Percentiles rank a stretch among this genome's conserved stretches.
These are phyloP conservation scores for Falco novaeseelandiae DNA, from an alignment of 2,797 vertebrate species.

Conservation along the genomic window DNA sequence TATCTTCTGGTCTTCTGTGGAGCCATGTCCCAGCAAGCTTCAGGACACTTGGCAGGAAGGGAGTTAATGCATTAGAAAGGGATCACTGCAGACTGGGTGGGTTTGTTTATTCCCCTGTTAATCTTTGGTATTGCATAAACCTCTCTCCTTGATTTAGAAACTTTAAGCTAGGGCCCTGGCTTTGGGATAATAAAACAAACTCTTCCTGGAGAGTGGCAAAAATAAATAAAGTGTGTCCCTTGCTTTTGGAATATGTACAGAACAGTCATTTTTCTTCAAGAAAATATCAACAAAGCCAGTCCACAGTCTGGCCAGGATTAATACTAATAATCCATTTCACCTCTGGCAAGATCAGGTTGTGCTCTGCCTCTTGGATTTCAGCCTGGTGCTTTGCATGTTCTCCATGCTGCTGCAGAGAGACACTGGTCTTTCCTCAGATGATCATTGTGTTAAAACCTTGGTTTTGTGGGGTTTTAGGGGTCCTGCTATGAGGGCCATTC, in stretches of 20 bases:
- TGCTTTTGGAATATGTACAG: not conserved
- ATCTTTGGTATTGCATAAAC: not conserved
- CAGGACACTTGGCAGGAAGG: not conserved
- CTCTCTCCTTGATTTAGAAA: not conserved
- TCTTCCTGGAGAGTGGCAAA: constrained; percentile 4
- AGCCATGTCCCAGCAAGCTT: not conserved
- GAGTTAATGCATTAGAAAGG: not conserved
- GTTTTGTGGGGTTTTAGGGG: not conserved
- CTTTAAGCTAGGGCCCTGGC: not conserved
- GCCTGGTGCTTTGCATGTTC: not conserved
- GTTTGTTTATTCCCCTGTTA: not conserved
- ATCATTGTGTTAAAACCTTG: not conserved
- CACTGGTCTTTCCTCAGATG: not conserved
- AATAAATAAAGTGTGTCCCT: not conserved
- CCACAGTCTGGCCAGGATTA: not conserved
- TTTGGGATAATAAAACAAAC: constrained; percentile 3
- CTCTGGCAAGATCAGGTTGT: not conserved
- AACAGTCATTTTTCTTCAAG: not conserved
- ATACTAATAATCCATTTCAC: constrained; percentile 3
- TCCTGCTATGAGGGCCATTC: not conserved
- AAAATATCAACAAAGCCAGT: not conserved
- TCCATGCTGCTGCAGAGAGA: not conserved
- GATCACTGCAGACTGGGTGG: not conserved
- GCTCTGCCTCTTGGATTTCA: not conserved
- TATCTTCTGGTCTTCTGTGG: not conserved